These are phyloP conservation scores for Camelus bactrianus DNA, from an alignment of 2,113 vertebrate species.

Conservation along the genomic window DNA sequence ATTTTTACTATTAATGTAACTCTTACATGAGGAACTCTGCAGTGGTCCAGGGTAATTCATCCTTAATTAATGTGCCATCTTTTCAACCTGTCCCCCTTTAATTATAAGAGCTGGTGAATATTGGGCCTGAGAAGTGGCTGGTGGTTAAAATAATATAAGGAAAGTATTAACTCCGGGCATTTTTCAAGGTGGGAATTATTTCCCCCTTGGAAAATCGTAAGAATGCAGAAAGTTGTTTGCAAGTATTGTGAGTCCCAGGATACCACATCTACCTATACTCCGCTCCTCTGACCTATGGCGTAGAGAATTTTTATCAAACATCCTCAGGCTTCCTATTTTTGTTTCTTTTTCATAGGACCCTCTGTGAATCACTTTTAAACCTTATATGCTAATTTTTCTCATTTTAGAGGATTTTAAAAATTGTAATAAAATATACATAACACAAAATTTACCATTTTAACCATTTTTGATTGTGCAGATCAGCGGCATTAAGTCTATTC, in stretches of 20 bases:
- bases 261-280: background rate
- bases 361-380: background rate
- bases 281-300: background rate
- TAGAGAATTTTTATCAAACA: background rate
- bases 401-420: background rate
- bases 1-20: slow-evolving; percentile 81
- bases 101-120: slow-evolving; percentile 74
- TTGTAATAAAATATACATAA: background rate
- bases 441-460: background rate
- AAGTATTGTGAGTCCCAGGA: background rate
- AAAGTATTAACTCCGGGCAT: background rate
- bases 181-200: slow-evolving; percentile 26
- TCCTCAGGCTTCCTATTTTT: background rate
- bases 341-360: background rate
- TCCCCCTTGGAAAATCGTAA: background rate
- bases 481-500: background rate
- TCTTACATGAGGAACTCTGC: slow-evolving; percentile 69
- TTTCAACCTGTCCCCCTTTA: slow-evolving; percentile 77
- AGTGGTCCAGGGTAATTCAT: slow-evolving; percentile 81
- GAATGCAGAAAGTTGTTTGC: background rate
- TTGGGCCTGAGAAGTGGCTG: slow-evolving; percentile 55
- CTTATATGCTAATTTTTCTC: background rate
- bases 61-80: slow-evolving; percentile 84
- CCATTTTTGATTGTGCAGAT: background rate
- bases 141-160: slow-evolving; percentile 33